These are phyloP conservation scores for Epinephelus lanceolatus DNA, from an alignment of 2,113 vertebrate genomes.

Conservation along the genomic window DNA sequence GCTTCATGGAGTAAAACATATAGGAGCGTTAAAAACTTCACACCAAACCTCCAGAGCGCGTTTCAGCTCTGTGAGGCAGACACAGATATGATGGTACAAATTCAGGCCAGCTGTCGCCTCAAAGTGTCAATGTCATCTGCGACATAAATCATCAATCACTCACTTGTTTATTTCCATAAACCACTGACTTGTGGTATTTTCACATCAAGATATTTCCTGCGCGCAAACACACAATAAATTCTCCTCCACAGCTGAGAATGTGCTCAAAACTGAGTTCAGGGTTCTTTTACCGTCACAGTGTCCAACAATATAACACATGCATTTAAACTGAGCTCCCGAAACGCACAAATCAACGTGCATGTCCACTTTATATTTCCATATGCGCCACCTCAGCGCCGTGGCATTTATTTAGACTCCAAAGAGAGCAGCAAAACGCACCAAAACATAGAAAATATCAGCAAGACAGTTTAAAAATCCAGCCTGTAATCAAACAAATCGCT, in stretches of 20 bases:
- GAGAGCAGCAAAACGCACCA: not conserved
- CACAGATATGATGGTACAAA: not conserved
- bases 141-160: not conserved
- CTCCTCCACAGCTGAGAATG: not conserved
- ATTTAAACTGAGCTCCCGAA: not conserved
- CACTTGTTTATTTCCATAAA: not conserved
- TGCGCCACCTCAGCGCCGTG: not conserved
- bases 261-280: not conserved
- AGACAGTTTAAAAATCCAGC: not conserved
- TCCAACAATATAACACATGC: not conserved
- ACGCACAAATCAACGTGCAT: not conserved
- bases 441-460: not conserved
- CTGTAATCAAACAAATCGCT: not conserved
- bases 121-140: not conserved
- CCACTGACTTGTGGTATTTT: not conserved
- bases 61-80: not conserved
- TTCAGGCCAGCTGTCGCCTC: not conserved
- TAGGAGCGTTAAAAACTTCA: slow-evolving; percentile 15
- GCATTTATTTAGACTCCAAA: not conserved
- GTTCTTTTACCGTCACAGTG: not conserved
- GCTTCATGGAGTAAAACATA: not conserved
- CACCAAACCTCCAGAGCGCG: not conserved
- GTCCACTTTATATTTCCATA: not conserved
- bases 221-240: not conserved
- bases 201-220: not conserved